These are phyloP conservation scores for Rhaphigaster nebulosa DNA, from an alignment of 2,888 invertebrate genomes.

Conservation along the genomic window DNA sequence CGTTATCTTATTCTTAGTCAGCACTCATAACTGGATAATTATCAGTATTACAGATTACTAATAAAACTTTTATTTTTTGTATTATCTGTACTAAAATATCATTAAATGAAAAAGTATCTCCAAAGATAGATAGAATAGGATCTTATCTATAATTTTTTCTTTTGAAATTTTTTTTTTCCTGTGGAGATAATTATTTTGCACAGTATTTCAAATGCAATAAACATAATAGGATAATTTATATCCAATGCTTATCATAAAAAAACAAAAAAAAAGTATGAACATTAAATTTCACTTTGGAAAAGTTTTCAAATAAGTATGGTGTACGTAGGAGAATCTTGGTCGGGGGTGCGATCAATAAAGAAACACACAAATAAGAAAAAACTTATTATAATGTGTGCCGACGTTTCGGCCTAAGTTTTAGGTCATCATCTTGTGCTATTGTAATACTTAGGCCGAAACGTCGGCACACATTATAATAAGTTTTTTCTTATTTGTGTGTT, in stretches of 20 bases:
- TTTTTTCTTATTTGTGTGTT: too few species aligned
- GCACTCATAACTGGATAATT: background rate
- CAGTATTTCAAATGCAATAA: background rate
- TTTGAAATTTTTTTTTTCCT: background rate
- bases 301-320: background rate
- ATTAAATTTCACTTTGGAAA: background rate
- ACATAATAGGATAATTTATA: background rate
- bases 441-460: too few species aligned
- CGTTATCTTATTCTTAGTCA: background rate
- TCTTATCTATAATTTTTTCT: background rate
- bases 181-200: background rate
- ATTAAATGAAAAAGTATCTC: background rate
- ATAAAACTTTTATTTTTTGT: background rate
- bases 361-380: too few species aligned
- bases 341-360: too few species aligned
- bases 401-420: too few species aligned
- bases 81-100: background rate
- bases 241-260: background rate
- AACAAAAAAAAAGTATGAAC: background rate
- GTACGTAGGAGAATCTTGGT: too few species aligned
- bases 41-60: background rate
- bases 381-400: too few species aligned
- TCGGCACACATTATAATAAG: too few species aligned
- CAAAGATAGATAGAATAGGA: background rate
- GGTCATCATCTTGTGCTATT: too few species aligned